A percentile compares a stretch with the other conserved stretches of the same genome.
phyloP scores from a whole-genome alignment of 2,797 vertebrate species.

The Psittacula echo region DNA sequence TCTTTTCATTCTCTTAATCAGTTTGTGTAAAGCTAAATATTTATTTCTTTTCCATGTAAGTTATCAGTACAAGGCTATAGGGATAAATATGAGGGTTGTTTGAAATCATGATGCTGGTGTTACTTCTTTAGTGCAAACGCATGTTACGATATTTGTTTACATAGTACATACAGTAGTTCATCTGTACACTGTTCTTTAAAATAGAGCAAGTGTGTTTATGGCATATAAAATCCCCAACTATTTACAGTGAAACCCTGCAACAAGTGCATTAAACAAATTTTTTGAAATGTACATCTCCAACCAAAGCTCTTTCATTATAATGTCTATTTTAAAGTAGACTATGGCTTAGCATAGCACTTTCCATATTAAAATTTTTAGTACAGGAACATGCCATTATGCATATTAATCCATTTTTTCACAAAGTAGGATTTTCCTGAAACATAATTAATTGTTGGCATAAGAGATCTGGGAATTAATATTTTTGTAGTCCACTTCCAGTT shows the following conservation, averaged over 20 bases:
- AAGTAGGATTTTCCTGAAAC: conserved; percentile 34
- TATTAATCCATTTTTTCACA: conserved; percentile 48
- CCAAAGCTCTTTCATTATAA: not conserved
- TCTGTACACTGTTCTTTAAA: not conserved
- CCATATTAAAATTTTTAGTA: conserved; percentile 38
- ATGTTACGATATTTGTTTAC: not conserved
- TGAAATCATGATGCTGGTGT: not conserved
- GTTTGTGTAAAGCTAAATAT: not conserved
- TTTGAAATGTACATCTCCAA: not conserved
- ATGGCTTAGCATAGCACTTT: conserved; percentile 44
- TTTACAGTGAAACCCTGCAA: not conserved
- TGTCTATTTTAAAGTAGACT: conserved; percentile 2
- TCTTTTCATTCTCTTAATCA: not conserved
- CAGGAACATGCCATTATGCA: conserved; percentile 27
- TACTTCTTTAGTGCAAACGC: not conserved
- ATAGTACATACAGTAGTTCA: not conserved
- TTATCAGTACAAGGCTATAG: not conserved
- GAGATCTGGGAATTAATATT: not conserved
- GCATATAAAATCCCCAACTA: conserved; percentile 6
- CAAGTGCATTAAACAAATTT: conserved; percentile 28
- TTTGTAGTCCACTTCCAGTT: not conserved
- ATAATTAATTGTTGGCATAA: conserved; percentile 12
- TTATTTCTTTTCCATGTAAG: not conserved
- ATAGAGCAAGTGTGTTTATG: conserved; percentile 9
- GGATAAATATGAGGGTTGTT: not conserved